Evolutionary conservation across 1,140 invertebrate genomes (phyloP), one percentile per base, ranked within the genome.

Genomic region (Aphis gossypii): DNA sequence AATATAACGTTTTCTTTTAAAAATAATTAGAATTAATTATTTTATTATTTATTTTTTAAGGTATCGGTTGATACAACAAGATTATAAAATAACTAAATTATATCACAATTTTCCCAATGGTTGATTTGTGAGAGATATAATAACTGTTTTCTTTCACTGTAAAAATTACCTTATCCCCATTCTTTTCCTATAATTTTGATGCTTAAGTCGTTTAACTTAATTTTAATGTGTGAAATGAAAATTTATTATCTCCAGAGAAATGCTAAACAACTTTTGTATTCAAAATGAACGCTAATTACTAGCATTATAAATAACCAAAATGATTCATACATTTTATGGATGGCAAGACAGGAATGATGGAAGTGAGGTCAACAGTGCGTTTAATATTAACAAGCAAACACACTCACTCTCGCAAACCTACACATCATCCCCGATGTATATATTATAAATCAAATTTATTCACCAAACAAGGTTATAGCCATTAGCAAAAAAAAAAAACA

Each of bases 321-420:
- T 6, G 41, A 46, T 90, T 44, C 38, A 90, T 90, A 44, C 8
- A 90, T 90, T 90, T 38, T 41, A 44, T 41, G 20, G 18, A 68
- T 56, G 20, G 30, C 11, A 30, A 7, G 20, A 21, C 23, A 9
- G 14, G 21, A 21, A 23, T 76, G n/a, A 20, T 14, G 23, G 35
- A 56, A 41, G 38, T 0, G 51, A 56, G 35, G 88, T 38, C n/a
- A 38, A 89, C 46, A 54, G 20, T 51, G 46, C 25, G 41, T 86
- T 86, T 86, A 46, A 86, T 86, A 54, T 89, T 54, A 88, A 89
- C 48, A 89, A 89, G 48, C 87, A 11, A 38, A 89, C 87, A 25
- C 30, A 88, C 44, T 51, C 30, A 25, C 25, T 46, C 9, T 44
- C 48, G 5, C n/a, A 54, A 20, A 23, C 4, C 18, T 54, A 76